Evolutionary conservation across 2,888 invertebrate genomes (phyloP), one percentile per base, ranked within the genome.

Genomic region (Smittia aterrima): DNA sequence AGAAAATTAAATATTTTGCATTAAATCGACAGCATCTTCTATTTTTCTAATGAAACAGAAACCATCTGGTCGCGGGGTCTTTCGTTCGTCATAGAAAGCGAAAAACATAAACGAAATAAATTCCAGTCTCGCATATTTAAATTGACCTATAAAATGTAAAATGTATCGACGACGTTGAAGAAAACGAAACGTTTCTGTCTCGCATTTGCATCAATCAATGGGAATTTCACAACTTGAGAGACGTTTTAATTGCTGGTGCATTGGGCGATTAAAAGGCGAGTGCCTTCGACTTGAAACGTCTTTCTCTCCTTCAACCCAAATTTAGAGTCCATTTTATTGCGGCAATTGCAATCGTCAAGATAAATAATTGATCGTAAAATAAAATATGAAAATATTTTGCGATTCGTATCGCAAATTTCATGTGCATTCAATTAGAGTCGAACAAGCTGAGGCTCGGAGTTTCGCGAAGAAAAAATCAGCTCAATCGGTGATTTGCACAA

Each of bases 231-330:
- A 32, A 20, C 7, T n/a, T 27, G 18, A 32, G 25, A 58, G 58
- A 58, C 18, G 7, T 53, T 72, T 72, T 72, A 72, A 72, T 72
- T 72, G 62, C 38, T 62, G 58, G 70, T 72, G 62, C 72, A 72
- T 62, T 25, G 70, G 47, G 24, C 18, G 22, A 40, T 41, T 13
- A 32, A 66, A 13, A 18, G 53, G 24, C 54, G 25, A 18, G 24
- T 16, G 22, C 20, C 53, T 16, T 58, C 64, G 18, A 64, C 24
- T 24, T 11, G 27, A 64, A 27, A n/a, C 11, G 11, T 47, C n/a
- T 47, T n/a, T 70, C 24, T 72, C 27, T 62, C 62, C 38, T 72
- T 72, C 58, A 62, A 62, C 38, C 62, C 72, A 62, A 72, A 38
- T 38, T 62, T 38, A 62, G 25, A n/a, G 22, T 68, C 64, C 58